These are phyloP conservation scores for Distichodus sexfasciatus DNA, from an alignment of 2,797 vertebrate species.

Conservation along the genomic window DNA sequence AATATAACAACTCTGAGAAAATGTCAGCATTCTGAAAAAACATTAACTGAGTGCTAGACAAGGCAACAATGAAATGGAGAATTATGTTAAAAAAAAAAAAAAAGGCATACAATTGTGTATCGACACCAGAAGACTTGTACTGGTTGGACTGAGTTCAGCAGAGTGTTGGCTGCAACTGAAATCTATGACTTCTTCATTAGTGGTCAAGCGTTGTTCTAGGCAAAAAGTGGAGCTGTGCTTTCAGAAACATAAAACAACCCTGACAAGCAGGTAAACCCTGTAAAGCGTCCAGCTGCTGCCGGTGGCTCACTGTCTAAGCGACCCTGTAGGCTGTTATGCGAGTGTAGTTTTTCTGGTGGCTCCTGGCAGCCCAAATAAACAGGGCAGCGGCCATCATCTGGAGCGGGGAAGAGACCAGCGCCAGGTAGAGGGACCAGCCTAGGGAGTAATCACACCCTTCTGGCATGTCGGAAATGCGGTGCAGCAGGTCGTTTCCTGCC, in stretches of 20 bases:
- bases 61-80: slow-evolving; percentile 3
- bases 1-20: no score
- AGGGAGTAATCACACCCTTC: slow-evolving; percentile 76
- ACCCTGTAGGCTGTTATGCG: slow-evolving; percentile 91
- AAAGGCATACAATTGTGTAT: no score
- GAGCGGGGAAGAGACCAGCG: slow-evolving; percentile 89
- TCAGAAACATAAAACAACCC: neutral
- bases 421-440: slow-evolving; percentile 96
- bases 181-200: slow-evolving; percentile 16
- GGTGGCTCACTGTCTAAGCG: slow-evolving; percentile 53
- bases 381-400: slow-evolving; percentile 96
- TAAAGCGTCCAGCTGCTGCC: neutral
- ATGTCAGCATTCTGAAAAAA: neutral
- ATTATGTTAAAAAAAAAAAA: no score
- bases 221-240: neutral
- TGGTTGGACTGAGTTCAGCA: neutral
- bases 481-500: slow-evolving; percentile 84
- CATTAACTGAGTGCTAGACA: slow-evolving; percentile 17
- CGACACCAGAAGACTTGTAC: neutral
- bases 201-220: slow-evolving; percentile 3
- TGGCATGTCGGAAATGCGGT: slow-evolving; percentile 63
- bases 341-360: slow-evolving; percentile 90
- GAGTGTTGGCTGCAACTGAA: no score
- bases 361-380: slow-evolving; percentile 93
- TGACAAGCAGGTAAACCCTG: neutral